Conservation (phyloP, 2,113 vertebrate species). For the Riparia riparia region DNA sequence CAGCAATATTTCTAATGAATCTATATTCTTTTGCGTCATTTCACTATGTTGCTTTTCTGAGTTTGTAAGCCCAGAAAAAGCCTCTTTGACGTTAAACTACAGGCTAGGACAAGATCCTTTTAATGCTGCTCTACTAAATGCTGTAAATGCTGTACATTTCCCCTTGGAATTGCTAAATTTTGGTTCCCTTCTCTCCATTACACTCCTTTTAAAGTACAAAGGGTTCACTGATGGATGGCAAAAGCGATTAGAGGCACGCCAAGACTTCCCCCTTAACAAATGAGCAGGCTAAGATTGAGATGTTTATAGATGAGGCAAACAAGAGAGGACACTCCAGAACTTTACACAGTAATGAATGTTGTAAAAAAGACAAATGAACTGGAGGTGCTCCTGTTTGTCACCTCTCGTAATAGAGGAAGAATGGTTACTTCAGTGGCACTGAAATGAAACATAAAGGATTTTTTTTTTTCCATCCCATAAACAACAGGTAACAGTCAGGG, state of each 20-base stretch:
- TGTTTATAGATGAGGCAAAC: slow-evolving; percentile 42
- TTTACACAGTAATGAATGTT: background rate
- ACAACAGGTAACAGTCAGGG: background rate
- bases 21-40: background rate
- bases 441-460: background rate
- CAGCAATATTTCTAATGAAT: background rate
- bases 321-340: slow-evolving; percentile 4
- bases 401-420: background rate
- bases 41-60: background rate
- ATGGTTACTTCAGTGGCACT: background rate
- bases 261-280: background rate
- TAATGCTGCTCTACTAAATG: background rate
- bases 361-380: slow-evolving; percentile 1
- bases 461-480: background rate
- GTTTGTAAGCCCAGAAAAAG: background rate
- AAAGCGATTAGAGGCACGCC: background rate
- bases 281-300: background rate
- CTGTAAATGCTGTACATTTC: background rate
- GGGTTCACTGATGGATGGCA: background rate
- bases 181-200: background rate
- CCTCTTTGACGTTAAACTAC: background rate
- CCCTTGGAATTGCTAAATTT: background rate
- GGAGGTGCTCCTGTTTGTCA: background rate
- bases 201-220: background rate
- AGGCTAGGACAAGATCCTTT: background rate